Percentiles rank a stretch among this genome's conserved stretches.
Conservation (phyloP, 2,888 invertebrate genomes). For the Meta bourneti region DNA sequence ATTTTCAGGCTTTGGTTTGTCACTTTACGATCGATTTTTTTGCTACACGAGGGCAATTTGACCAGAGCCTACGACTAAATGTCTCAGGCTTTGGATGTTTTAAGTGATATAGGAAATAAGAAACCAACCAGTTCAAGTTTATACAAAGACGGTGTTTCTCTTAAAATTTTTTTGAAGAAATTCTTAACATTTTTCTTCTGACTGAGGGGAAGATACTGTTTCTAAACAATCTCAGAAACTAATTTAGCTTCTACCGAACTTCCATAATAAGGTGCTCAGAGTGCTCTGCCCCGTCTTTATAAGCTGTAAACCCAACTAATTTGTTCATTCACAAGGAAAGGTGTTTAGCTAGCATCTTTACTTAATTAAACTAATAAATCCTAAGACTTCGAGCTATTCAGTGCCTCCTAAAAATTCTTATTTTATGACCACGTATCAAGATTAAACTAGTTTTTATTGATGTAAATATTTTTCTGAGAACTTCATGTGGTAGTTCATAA, state of each 20-base stretch:
- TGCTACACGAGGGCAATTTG: no score
- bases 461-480: neutral
- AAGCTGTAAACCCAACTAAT: constrained; percentile 7
- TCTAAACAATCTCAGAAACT: no score
- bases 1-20: no score
- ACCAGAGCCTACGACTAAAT: no score
- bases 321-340: neutral
- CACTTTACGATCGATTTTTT: no score
- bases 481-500: neutral
- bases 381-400: neutral
- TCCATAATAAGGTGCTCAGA: neutral
- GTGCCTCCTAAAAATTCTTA: neutral
- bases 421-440: neutral
- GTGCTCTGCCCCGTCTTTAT: neutral
- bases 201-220: no score
- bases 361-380: constrained; percentile 52
- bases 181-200: no score
- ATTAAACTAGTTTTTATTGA: neutral
- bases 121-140: no score
- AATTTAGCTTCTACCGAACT: neutral
- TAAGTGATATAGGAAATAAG: no score
- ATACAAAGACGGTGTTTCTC: no score
- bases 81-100: no score
- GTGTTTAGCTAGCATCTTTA: neutral
- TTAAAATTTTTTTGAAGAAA: no score